These are phyloP conservation scores for Silurus glanis DNA, from an alignment of 2,113 vertebrate genomes.

Conservation along the genomic window DNA sequence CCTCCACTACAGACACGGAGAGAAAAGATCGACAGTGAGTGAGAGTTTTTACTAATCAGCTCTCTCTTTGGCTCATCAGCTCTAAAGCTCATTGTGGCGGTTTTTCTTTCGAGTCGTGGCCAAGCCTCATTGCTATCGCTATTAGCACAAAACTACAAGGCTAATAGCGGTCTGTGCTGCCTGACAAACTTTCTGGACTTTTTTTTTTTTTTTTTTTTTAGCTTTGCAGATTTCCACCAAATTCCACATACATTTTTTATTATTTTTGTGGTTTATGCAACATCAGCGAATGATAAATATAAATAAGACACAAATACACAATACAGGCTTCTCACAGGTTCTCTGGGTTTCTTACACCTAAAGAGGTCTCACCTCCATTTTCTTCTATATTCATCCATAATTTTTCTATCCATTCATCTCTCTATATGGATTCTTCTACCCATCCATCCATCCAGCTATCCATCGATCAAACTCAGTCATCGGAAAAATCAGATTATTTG, in stretches of 20 bases:
- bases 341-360: background rate
- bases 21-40: conserved; percentile 44
- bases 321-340: background rate
- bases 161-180: background rate
- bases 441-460: background rate
- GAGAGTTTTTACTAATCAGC: background rate
- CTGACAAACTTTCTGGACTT: background rate
- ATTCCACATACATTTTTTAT: background rate
- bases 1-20: conserved; percentile 79
- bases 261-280: background rate
- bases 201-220: background rate
- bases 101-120: background rate
- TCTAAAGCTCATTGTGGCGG: background rate
- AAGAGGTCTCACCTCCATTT: background rate
- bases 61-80: conserved; percentile 16
- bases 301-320: background rate
- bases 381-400: background rate
- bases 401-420: background rate
- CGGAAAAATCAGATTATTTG: background rate
- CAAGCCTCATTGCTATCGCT: conserved; percentile 10
- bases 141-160: conserved; percentile 4
- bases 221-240: background rate
- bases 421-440: too few relatives aligned
- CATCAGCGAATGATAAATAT: background rate
- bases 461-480: background rate